Evolutionary conservation across 2,797 vertebrate species (phyloP).

Genomic region (Phataginus tetradactyla): DNA sequence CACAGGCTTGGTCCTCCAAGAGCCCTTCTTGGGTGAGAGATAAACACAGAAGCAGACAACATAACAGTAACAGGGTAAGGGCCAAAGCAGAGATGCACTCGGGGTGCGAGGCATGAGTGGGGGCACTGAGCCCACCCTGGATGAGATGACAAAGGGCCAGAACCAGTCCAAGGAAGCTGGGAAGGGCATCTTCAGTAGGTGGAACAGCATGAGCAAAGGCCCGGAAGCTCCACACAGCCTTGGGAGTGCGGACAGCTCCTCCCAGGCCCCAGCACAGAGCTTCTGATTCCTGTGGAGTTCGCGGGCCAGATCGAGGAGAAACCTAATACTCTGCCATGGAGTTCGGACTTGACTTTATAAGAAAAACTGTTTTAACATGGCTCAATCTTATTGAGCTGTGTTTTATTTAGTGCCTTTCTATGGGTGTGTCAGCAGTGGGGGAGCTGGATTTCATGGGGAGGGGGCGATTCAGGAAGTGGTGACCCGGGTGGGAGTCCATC

Average conservation of each 20-base stretch:
- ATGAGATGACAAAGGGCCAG: background rate
- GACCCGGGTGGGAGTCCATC: background rate
- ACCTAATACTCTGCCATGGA: rapidly evolving
- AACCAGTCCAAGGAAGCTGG: background rate
- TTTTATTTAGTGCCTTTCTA: background rate
- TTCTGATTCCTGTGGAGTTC: too few species aligned
- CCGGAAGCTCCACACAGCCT: too few species aligned
- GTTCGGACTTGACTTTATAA: background rate
- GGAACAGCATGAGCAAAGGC: background rate
- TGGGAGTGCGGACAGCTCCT: background rate
- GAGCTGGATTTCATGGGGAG: background rate
- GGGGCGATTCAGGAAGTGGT: background rate
- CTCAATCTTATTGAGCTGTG: rapidly evolving
- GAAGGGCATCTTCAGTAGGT: background rate
- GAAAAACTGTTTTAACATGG: background rate
- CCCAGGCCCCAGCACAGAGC: too few species aligned
- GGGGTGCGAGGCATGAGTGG: rapidly evolving
- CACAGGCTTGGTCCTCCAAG: background rate
- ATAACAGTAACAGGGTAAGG: rapidly evolving
- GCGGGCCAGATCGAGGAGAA: too few species aligned
- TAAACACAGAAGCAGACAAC: background rate
- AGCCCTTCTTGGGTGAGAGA: background rate
- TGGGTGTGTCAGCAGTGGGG: background rate
- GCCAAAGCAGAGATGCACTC: background rate
- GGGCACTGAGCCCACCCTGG: background rate